These are phyloP conservation scores for Oligia strigilis DNA, from an alignment of 2,888 invertebrate species.

Conservation along the genomic window DNA sequence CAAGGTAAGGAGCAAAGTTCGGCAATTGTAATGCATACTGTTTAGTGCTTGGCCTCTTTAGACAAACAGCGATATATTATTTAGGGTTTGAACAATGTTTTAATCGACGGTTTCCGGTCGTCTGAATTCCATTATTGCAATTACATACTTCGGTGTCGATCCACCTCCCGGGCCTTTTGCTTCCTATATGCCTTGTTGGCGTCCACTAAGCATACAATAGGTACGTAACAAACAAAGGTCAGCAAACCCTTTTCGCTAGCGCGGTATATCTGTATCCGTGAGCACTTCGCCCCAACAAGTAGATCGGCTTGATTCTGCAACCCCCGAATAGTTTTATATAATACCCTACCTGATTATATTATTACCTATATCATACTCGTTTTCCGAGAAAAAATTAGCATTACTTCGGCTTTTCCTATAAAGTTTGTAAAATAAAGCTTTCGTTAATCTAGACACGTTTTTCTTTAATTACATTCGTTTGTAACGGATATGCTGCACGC, in stretches of 20 bases:
- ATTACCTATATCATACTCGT: not conserved
- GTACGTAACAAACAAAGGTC: conserved; percentile 13
- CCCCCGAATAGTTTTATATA: not conserved
- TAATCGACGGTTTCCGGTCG: not conserved
- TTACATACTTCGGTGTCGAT: conserved; percentile 4
- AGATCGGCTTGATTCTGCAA: conserved; percentile 2
- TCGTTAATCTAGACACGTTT: conserved; percentile 33
- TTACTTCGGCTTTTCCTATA: conserved; percentile 7
- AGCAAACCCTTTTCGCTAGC: not conserved
- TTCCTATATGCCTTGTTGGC: conserved; percentile 12
- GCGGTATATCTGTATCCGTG: not conserved
- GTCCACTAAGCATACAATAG: conserved; percentile 11
- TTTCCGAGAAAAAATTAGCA: not conserved
- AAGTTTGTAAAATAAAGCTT: conserved; percentile 37
- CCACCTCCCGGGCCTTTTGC: not conserved
- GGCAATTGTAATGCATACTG: not conserved
- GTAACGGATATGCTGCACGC: conserved; percentile 48
- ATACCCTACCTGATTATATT: not conserved
- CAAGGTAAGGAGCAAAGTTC: conserved; percentile 1
- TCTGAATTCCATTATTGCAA: conserved; percentile 1
- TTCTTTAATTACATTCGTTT: conserved; percentile 36
- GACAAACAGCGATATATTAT: not conserved
- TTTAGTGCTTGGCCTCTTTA: not conserved
- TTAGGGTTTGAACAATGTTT: not conserved
- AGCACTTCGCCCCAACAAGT: not conserved